Evolutionary conservation across 2,113 vertebrate genomes (phyloP).

Genomic region (Dascyllus trimaculatus): DNA sequence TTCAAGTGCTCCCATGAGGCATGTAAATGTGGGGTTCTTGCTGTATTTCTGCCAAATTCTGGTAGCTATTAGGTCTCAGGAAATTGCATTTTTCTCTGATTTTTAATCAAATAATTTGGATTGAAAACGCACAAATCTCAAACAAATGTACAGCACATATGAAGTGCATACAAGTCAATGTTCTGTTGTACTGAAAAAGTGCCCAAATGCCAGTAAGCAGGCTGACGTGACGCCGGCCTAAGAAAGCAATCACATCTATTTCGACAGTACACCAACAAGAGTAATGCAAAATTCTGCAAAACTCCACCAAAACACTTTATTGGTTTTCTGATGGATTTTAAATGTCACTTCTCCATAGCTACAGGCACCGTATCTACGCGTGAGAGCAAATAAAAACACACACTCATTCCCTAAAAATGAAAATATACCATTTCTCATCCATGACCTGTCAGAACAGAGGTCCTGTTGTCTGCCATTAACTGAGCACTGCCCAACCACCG

Average conservation of each 20-base stretch:
- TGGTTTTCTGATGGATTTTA: constrained; percentile 74
- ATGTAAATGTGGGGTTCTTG: neutral
- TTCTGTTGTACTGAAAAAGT: constrained; percentile 32
- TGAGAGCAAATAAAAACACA: neutral
- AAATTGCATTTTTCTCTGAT: neutral
- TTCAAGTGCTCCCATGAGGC: neutral
- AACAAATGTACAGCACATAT: neutral
- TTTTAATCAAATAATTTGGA: neutral
- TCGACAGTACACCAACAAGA: constrained; percentile 33
- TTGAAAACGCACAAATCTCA: neutral
- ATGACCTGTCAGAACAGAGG: constrained; percentile 85
- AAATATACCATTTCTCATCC: constrained; percentile 78
- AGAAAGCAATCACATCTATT: constrained; percentile 60
- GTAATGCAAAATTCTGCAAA: constrained; percentile 58
- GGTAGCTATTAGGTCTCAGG: neutral
- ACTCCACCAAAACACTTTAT: constrained; percentile 66
- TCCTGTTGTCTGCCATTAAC: constrained; percentile 87
- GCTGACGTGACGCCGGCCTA: constrained; percentile 29
- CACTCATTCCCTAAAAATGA: constrained; percentile 49
- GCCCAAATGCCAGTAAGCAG: constrained; percentile 42
- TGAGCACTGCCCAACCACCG: constrained; percentile 79
- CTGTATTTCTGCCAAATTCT: neutral
- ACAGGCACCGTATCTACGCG: constrained; percentile 21
- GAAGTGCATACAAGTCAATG: constrained; percentile 1
- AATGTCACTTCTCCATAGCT: constrained; percentile 71